Percentiles rank a stretch among this genome's conserved stretches.
phyloP scores from a whole-genome alignment of 2,797 vertebrate species.

The Vipera ursinii region DNA sequence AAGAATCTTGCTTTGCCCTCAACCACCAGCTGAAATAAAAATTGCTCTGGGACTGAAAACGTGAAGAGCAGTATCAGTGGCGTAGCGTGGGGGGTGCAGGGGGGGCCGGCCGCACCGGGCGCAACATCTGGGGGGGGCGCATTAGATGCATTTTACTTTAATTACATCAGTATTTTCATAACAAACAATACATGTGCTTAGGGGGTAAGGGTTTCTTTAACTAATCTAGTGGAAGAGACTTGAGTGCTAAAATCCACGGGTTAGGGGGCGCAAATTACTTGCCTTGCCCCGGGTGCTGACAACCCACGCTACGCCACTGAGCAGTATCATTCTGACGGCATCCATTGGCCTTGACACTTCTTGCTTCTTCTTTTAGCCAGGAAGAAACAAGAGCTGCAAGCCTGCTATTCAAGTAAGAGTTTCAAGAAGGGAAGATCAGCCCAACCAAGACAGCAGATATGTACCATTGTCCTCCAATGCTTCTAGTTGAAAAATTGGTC shows the following conservation, averaged over 20 bases:
- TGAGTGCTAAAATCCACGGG: too few relatives aligned
- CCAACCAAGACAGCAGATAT: background rate
- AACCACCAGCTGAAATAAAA: background rate
- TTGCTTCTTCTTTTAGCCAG: background rate
- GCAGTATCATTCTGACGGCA: background rate
- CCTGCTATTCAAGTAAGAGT: background rate
- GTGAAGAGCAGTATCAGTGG: background rate
- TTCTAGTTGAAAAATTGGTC: background rate
- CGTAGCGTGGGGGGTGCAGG: too few relatives aligned
- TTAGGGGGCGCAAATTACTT: too few relatives aligned
- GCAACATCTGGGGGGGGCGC: too few relatives aligned
- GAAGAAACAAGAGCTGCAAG: background rate
- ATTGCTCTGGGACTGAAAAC: background rate
- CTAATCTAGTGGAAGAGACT: too few relatives aligned
- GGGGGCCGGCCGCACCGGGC: too few relatives aligned
- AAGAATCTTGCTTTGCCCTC: background rate
- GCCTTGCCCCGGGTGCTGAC: too few relatives aligned
- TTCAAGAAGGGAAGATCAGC: background rate
- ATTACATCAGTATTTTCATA: too few relatives aligned
- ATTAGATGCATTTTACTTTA: too few relatives aligned
- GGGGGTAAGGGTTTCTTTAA: too few relatives aligned
- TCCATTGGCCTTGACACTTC: background rate
- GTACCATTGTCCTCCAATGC: background rate
- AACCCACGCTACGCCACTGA: too few relatives aligned
- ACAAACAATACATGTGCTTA: too few relatives aligned